These are phyloP conservation scores for Buathra laborator DNA, from an alignment of 2,888 invertebrate species.

Conservation along the genomic window DNA sequence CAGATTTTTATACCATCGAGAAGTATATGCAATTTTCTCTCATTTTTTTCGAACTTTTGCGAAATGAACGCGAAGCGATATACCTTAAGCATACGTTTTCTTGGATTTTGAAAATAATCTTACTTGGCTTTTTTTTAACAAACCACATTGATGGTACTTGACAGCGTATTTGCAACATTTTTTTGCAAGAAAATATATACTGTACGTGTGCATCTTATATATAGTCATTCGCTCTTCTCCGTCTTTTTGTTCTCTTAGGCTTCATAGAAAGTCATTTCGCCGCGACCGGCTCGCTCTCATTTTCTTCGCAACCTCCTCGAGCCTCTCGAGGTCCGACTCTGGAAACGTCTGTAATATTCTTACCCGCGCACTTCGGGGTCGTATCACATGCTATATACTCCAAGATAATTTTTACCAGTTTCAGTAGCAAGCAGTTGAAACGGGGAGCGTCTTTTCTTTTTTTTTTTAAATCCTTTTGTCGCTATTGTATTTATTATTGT, in stretches of 20 bases:
- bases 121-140: too few species aligned
- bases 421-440: conserved; percentile 1
- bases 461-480: neutral
- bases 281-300: conserved; percentile 30
- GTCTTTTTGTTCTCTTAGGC: conserved; percentile 21
- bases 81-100: too few species aligned
- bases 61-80: too few species aligned
- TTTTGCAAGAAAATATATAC: neutral
- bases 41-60: too few species aligned
- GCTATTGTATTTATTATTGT: conserved; percentile 11
- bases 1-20: too few species aligned
- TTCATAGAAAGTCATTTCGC: conserved; percentile 48
- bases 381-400: neutral
- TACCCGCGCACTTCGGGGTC: neutral
- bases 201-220: neutral
- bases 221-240: neutral
- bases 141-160: too few species aligned
- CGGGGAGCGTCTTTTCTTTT: neutral
- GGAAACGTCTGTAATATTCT: conserved; percentile 37
- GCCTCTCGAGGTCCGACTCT: neutral
- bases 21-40: too few species aligned
- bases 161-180: too few species aligned
- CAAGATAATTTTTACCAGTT: neutral
- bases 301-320: conserved; percentile 38
- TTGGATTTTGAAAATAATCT: too few species aligned